Conservation (phyloP, 1,140 invertebrate genomes). For the Aphidius ervi region DNA sequence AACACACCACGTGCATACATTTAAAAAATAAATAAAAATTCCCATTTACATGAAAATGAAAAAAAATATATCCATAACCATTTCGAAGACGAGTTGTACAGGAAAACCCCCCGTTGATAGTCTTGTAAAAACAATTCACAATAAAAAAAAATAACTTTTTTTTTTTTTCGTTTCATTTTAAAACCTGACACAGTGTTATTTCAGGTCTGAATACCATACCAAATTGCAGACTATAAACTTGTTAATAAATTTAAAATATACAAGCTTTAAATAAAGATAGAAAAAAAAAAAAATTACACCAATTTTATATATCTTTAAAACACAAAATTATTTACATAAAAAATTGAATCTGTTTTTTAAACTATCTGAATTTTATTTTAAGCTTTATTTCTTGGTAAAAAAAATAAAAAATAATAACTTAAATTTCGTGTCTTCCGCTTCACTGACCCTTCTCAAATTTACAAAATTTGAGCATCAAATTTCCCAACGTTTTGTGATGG, state of each 20-base stretch:
- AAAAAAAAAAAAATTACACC: not conserved
- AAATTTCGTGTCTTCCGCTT: not conserved
- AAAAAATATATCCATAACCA: not conserved
- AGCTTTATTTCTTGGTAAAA: not conserved
- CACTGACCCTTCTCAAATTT: slow-evolving; percentile 24
- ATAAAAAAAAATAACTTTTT: not conserved
- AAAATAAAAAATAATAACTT: not conserved
- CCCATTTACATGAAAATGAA: not conserved
- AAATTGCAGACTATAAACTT: not conserved
- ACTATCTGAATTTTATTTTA: not conserved
- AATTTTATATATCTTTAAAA: not conserved
- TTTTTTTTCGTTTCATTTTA: not conserved
- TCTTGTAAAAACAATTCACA: slow-evolving; percentile 6
- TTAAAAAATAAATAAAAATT: slow-evolving; percentile 8
- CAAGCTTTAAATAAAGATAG: not conserved
- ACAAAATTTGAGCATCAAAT: not conserved
- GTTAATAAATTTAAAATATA: not conserved
- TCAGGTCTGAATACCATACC: not conserved
- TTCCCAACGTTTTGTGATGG: slow-evolving; percentile 1
- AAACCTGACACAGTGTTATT: not conserved
- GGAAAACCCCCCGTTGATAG: not conserved
- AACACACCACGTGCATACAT: slow-evolving; percentile 7
- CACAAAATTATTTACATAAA: too few relatives aligned
- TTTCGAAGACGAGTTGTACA: too few relatives aligned
- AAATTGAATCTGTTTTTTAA: not conserved